Evolutionary conservation across 2,113 vertebrate species (phyloP), one percentile per base, ranked within the genome.

Genomic region (Scolopax mira): DNA sequence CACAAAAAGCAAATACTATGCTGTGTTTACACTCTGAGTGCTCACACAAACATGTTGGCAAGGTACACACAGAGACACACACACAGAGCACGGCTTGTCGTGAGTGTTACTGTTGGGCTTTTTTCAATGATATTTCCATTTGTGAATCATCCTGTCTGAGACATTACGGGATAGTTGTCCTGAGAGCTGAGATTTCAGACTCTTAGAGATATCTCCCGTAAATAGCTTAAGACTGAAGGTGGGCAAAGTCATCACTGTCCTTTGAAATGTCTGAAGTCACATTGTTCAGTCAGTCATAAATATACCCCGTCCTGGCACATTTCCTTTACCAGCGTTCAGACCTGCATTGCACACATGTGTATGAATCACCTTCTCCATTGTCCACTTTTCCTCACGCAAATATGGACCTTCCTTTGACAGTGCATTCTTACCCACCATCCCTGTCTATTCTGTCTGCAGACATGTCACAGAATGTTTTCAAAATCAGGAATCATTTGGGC

Each of bases 11-110:
- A 58, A 85, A 89, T 31, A 54, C 44, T 85, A 5, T 2, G 2
- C 74, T 64, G 41, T 83, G 54, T 93, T 94, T 93, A 88, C 88
- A 70, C 49, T 82, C 81, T 27, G 67, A 85, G 44, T 52, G 48
- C 37, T 81, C 79, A 55, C 49, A 94, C 62, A 85, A 91, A 74
- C 62, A 49, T 5, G 14, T n/a, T 62, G 54, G 55, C 89, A 94
- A 92, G 58, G 69, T 31, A 49, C 78, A 79, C 55, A 58, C 37
- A 74, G 66, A 83, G 42, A 55, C 42, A 60, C 51, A 79, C n/a
- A 48, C 30, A 48, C 33, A 85, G 4, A 3, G 55, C 12, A n/a
- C 7, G 79, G 46, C 42, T 92, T 78, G 60, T 60, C 19, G 1
- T 52, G 35, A 71, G 49, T 42, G 18, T 67, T 90, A 74, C 22